Conservation (phyloP, 2,113 vertebrate species). For the Mirza zaza region DNA sequence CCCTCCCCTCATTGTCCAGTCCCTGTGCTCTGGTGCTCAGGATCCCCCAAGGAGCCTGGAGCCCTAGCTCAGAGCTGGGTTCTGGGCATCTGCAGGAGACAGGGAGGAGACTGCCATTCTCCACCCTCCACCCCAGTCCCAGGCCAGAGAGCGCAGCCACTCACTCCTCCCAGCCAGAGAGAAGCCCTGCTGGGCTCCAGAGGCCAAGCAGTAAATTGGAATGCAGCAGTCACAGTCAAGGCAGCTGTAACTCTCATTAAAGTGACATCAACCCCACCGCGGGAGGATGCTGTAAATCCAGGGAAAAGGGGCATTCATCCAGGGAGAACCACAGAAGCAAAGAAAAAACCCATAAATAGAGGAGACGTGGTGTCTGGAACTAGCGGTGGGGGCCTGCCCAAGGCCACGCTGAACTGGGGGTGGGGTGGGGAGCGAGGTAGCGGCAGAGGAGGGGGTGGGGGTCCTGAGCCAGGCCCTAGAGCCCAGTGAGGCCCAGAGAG, state of each 20-base stretch:
- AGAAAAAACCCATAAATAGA: conserved; percentile 74
- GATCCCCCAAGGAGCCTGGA: neutral
- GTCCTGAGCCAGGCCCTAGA: neutral
- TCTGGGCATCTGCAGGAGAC: neutral
- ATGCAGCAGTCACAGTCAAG: conserved; percentile 58
- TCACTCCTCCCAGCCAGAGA: neutral
- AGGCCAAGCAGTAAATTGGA: conserved; percentile 48
- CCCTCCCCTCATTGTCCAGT: neutral
- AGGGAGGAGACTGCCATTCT: neutral
- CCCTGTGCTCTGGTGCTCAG: neutral
- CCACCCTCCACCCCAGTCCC: neutral
- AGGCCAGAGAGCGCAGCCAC: neutral
- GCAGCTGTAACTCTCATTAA: conserved; percentile 84
- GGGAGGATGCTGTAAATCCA: conserved; percentile 80
- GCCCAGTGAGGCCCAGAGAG: neutral
- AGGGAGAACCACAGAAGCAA: conserved; percentile 78
- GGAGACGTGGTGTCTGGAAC: conserved; percentile 65
- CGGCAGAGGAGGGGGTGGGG: neutral
- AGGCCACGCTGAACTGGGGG: neutral
- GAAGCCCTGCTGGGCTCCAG: conserved; percentile 27
- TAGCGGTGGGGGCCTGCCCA: conserved; percentile 5
- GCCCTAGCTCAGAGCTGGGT: neutral
- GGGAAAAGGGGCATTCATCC: conserved; percentile 76
- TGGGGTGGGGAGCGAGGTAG: neutral
- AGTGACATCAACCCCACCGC: conserved; percentile 79